These are phyloP conservation scores for Pipa parva DNA, from an alignment of 2,113 vertebrate genomes.

Conservation along the genomic window DNA sequence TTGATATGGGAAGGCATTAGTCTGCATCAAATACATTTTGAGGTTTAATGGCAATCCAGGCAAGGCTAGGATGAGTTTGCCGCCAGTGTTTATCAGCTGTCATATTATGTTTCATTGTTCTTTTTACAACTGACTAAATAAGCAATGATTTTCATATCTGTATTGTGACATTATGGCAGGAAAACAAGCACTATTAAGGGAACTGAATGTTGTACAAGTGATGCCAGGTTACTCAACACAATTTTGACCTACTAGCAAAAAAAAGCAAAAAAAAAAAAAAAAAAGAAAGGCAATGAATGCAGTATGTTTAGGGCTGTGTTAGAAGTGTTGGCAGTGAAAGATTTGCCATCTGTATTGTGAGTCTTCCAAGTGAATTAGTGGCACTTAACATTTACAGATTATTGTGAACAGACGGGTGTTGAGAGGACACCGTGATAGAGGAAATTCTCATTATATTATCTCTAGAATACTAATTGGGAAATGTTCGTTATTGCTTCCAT, in stretches of 20 bases:
- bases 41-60: neutral
- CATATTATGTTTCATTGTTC: neutral
- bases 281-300: neutral
- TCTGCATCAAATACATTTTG: too few species aligned
- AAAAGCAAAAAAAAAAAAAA: neutral
- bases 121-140: neutral
- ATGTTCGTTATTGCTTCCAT: too few species aligned
- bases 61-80: neutral
- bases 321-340: conserved; percentile 21
- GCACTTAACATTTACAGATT: conserved; percentile 38
- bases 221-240: neutral
- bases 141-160: neutral
- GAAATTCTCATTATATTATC: neutral
- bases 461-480: neutral
- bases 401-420: conserved; percentile 26
- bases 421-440: conserved; percentile 11
- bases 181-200: neutral
- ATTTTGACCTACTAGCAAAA: neutral
- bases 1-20: too few species aligned
- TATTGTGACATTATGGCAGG: neutral
- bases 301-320: conserved; percentile 3
- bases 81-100: neutral
- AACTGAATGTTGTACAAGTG: neutral
- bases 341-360: conserved; percentile 27
- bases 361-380: conserved; percentile 31